phyloP scores from a whole-genome alignment of 2,113 vertebrate species.

The Leptobrachium ailaonicum region DNA sequence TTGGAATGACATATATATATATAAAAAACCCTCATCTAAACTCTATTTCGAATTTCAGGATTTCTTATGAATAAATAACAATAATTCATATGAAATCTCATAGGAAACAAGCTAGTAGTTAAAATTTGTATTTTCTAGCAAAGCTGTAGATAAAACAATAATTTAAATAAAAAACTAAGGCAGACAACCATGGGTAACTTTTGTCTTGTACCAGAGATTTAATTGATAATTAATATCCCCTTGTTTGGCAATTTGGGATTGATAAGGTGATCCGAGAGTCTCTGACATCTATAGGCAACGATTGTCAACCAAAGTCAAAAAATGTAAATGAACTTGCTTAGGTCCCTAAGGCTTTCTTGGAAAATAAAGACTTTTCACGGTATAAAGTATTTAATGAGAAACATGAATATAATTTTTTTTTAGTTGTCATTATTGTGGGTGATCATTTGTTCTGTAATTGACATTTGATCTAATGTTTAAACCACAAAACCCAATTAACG shows the following conservation, averaged over 20 bases:
- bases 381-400: background rate
- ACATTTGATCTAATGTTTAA: background rate
- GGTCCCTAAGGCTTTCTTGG: background rate
- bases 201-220: background rate
- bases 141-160: background rate
- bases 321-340: background rate
- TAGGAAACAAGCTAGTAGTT: background rate
- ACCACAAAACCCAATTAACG: background rate
- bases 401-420: slow-evolving; percentile 2
- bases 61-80: slow-evolving; percentile 26
- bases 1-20: slow-evolving; percentile 10
- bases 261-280: slow-evolving; percentile 5
- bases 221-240: background rate
- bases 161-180: background rate
- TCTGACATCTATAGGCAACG: background rate
- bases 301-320: slow-evolving; percentile 2
- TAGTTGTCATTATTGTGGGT: background rate
- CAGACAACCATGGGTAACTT: background rate
- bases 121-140: background rate
- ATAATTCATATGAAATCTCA: slow-evolving; percentile 12
- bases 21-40: slow-evolving; percentile 24
- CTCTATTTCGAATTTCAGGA: slow-evolving; percentile 6
- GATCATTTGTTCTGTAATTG: background rate
- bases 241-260: background rate
- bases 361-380: background rate